Evolutionary conservation across 92 coral and sea anemone species (phyloP).

Genomic region (Palythoa caribaeorum): DNA sequence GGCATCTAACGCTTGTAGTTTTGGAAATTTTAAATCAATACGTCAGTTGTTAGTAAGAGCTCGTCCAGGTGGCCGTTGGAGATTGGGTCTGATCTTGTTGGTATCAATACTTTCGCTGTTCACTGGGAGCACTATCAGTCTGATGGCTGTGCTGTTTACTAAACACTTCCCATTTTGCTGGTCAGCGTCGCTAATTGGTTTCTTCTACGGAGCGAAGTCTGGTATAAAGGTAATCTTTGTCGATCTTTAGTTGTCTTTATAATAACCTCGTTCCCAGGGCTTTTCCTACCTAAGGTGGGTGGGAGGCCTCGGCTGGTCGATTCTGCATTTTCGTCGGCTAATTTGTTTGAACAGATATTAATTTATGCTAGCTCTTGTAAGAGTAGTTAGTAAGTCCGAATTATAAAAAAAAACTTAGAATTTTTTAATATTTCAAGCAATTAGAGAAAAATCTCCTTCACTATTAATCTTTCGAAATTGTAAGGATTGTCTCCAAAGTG

Average conservation of each 20-base stretch:
- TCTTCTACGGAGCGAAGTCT: conserved; percentile 52
- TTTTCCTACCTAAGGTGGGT: too few relatives aligned
- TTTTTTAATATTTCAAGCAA: too few relatives aligned
- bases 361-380: too few relatives aligned
- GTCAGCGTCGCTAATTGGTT: conserved; percentile 57
- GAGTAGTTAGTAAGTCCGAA: too few relatives aligned
- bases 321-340: too few relatives aligned
- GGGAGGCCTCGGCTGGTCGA: too few relatives aligned
- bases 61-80: conserved; percentile 59
- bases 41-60: conserved; percentile 35
- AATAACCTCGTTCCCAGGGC: neutral
- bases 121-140: conserved; percentile 54
- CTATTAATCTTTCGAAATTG: too few relatives aligned
- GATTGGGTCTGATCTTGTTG: conserved; percentile 40
- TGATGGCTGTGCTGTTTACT: conserved; percentile 59
- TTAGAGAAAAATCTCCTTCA: too few relatives aligned
- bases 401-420: too few relatives aligned
- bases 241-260: neutral
- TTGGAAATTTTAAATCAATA: conserved; percentile 23
- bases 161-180: conserved; percentile 66
- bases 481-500: too few relatives aligned
- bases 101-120: conserved; percentile 46
- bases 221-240: conserved; percentile 25
- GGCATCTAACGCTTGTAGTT: conserved; percentile 18
- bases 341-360: too few relatives aligned